Conservation (phyloP, 2,797 vertebrate genomes). For the Okamejei kenojei region DNA sequence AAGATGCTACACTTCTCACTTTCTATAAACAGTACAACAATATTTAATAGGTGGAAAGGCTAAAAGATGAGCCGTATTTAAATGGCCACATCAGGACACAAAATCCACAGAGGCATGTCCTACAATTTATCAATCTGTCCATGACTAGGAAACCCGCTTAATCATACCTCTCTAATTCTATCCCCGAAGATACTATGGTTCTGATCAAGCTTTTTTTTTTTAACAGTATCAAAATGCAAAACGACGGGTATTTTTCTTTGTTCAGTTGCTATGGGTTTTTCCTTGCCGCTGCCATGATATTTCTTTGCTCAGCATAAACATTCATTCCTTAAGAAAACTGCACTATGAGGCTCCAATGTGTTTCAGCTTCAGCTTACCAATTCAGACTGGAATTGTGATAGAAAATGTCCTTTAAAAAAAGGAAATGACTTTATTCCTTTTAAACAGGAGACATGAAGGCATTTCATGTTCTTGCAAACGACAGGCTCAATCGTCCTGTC, state of each 20-base stretch:
- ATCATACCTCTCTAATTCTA: slow-evolving; percentile 14
- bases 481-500: background rate
- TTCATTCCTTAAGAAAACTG: slow-evolving; percentile 43
- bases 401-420: slow-evolving; percentile 32
- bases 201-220: slow-evolving; percentile 1
- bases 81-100: background rate
- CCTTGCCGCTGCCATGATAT: slow-evolving; percentile 43
- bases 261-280: slow-evolving; percentile 47
- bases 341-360: slow-evolving; percentile 38
- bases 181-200: background rate
- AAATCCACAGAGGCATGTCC: background rate
- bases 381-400: slow-evolving; percentile 41
- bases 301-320: background rate
- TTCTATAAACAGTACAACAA: background rate
- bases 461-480: background rate
- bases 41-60: background rate
- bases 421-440: slow-evolving; percentile 15
- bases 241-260: background rate
- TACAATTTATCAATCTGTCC: background rate
- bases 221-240: slow-evolving; percentile 14
- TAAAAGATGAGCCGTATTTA: background rate
- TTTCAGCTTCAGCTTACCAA: slow-evolving; percentile 47
- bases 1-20: background rate
- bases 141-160: background rate
- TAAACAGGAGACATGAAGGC: slow-evolving; percentile 25